phyloP scores from a whole-genome alignment of 2,797 vertebrate genomes.

The Salmo trutta region DNA sequence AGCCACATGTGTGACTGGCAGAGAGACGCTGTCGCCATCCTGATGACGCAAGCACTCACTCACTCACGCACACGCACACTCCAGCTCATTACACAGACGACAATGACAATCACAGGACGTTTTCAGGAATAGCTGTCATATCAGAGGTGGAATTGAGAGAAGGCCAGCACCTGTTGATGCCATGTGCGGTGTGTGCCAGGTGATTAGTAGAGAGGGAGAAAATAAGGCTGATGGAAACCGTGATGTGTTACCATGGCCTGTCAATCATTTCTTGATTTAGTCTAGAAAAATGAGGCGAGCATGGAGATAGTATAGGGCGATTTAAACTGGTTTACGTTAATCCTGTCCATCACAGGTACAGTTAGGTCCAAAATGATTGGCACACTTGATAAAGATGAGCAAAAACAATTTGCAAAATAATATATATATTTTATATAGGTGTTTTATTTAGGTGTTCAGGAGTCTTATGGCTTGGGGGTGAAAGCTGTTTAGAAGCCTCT shows the following conservation, averaged over 20 bases:
- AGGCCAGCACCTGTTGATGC: slow-evolving; percentile 64
- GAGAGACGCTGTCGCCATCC: slow-evolving; percentile 38
- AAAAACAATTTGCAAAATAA: too few species aligned
- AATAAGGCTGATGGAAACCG: slow-evolving; percentile 47
- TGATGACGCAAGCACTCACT: slow-evolving; percentile 17
- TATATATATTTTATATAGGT: too few species aligned
- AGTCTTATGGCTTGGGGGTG: too few species aligned
- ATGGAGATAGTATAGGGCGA: slow-evolving; percentile 42
- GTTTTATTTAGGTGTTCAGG: too few species aligned
- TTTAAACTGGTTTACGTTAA: slow-evolving; percentile 19
- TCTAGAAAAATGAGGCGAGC: slow-evolving; percentile 47
- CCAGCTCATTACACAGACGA: slow-evolving; percentile 57
- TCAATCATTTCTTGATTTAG: slow-evolving; percentile 61
- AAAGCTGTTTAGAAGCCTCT: too few species aligned
- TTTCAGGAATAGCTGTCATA: slow-evolving; percentile 61
- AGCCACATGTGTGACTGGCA: slow-evolving; percentile 58
- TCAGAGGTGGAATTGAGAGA: slow-evolving; percentile 55
- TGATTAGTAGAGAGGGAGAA: slow-evolving; percentile 60
- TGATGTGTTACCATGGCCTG: slow-evolving; percentile 66
- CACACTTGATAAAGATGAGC: too few species aligned
- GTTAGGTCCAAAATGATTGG: too few species aligned
- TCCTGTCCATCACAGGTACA: neutral
- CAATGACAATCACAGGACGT: slow-evolving; percentile 61
- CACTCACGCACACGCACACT: neutral
- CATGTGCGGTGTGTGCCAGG: slow-evolving; percentile 38